Evolutionary conservation across 2,113 vertebrate species (phyloP), one percentile per base, ranked within the genome.

Genomic region (Ariopsis seemanni): DNA sequence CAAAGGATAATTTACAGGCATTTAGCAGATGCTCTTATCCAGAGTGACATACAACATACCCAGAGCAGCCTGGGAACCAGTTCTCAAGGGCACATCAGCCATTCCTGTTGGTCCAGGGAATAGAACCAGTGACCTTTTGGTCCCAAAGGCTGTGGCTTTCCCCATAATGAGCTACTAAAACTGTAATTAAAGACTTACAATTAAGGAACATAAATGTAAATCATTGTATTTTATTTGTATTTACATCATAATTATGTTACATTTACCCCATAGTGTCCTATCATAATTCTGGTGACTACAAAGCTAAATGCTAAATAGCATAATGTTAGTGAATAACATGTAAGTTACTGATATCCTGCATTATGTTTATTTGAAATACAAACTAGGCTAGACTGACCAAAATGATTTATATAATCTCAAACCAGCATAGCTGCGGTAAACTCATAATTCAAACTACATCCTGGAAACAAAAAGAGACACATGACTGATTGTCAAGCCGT

Each of bases 361-460:
- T 57, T 57, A n/a, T 57, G n/a, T 57, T 27, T 14, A 79, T 55
- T 7, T 79, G 52, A 11, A 15, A 55, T 78, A n/a, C 12, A n/a
- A 53, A 34, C 55, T 81, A 81, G 34, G 15, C 55, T 34, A 81
- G 30, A 1, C 18, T 82, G 30, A 25, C 4, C 27, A 48, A 82
- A 60, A 82, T 82, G 30, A 62, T 62, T 82, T 60, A 60, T 81
- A 34, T 42, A 42, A 42, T 22, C 22, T 30, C 5, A 42, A 57
- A 62, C 57, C 17, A 34, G 53, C 30, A 62, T 42, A 34, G 30
- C 27, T 22, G 27, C 27, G 60, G 79, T 60, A 42, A 81, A 60
- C 57, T 42, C 57, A 81, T 81, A 81, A 81, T 57, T 81, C 79
- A 60, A 42, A 81, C 55, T 6, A 42, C 57, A 81, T 34, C 57